A percentile compares a stretch with the other conserved stretches of the same genome.
Conservation (phyloP, 1,140 invertebrate species). For the Drosophila asahinai region DNA sequence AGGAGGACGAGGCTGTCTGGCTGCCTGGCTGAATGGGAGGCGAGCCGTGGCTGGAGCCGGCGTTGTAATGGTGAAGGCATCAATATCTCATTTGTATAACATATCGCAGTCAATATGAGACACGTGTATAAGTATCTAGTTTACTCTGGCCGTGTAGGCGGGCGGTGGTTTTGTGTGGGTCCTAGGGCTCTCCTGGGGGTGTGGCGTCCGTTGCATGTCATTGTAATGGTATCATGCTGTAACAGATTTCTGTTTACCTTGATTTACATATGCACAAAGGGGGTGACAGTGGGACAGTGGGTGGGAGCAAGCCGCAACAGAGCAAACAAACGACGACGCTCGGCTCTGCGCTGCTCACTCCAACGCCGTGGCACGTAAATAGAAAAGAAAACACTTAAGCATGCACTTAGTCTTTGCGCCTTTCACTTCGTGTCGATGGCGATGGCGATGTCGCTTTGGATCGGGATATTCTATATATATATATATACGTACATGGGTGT, state of each 20-base stretch:
- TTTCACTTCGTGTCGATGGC: constrained; percentile 70
- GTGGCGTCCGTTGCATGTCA: constrained; percentile 63
- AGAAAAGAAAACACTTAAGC: constrained; percentile 74
- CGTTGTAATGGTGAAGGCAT: constrained; percentile 62
- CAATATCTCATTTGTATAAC: constrained; percentile 82
- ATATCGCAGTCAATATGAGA: constrained; percentile 76
- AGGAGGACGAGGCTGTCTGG: constrained; percentile 26
- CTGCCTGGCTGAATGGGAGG: constrained; percentile 17
- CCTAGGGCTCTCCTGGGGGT: constrained; percentile 10
- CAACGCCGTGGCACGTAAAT: constrained; percentile 52
- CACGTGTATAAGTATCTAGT: constrained; percentile 80
- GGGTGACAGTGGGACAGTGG: neutral
- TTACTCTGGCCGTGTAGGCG: constrained; percentile 21
- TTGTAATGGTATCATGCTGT: constrained; percentile 78
- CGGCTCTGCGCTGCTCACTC: constrained; percentile 52
- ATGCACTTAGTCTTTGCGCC: constrained; percentile 81
- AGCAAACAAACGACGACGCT: constrained; percentile 49
- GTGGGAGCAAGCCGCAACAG: constrained; percentile 49
- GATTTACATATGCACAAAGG: constrained; percentile 70
- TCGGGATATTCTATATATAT: constrained; percentile 25
- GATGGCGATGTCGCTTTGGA: constrained; percentile 55
- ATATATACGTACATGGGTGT: constrained; percentile 42
- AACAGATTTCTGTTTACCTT: constrained; percentile 82
- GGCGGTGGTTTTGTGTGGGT: constrained; percentile 12
- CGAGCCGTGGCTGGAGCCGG: constrained; percentile 18